These are phyloP conservation scores for Carabus problematicus DNA, from an alignment of 2,888 invertebrate species.

Conservation along the genomic window DNA sequence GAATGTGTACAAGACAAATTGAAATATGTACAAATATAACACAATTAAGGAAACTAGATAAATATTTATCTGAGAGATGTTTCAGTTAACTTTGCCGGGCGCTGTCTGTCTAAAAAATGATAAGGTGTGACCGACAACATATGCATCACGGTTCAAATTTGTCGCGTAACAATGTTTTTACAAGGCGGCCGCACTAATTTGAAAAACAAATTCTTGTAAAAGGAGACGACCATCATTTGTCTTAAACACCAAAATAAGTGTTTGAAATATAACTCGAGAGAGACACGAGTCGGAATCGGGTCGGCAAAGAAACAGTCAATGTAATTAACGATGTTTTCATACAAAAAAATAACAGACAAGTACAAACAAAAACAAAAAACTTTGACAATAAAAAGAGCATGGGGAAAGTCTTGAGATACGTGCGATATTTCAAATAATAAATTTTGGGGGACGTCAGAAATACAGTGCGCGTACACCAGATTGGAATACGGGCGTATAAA, in stretches of 20 bases:
- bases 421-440: conserved; percentile 60
- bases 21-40: no score
- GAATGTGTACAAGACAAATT: no score
- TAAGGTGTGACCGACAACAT: no score
- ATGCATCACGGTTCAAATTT: conserved; percentile 14
- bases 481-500: conserved; percentile 17
- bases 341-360: conserved; percentile 21
- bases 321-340: conserved; percentile 40
- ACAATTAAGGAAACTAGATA: no score
- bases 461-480: conserved; percentile 20
- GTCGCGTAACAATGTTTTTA: conserved; percentile 38
- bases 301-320: conserved; percentile 32
- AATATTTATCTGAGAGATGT: no score
- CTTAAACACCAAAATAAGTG: conserved; percentile 36
- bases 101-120: no score
- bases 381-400: conserved; percentile 17
- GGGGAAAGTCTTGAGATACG: conserved; percentile 33
- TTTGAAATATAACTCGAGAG: conserved; percentile 36
- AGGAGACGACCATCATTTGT: conserved; percentile 36
- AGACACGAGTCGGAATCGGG: conserved; percentile 13
- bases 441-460: conserved; percentile 52
- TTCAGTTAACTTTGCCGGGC: no score
- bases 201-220: conserved; percentile 36
- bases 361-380: conserved; percentile 20
- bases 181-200: conserved; percentile 37